phyloP scores from a whole-genome alignment of 2,888 invertebrate species.

The Heliconius ismenius region DNA sequence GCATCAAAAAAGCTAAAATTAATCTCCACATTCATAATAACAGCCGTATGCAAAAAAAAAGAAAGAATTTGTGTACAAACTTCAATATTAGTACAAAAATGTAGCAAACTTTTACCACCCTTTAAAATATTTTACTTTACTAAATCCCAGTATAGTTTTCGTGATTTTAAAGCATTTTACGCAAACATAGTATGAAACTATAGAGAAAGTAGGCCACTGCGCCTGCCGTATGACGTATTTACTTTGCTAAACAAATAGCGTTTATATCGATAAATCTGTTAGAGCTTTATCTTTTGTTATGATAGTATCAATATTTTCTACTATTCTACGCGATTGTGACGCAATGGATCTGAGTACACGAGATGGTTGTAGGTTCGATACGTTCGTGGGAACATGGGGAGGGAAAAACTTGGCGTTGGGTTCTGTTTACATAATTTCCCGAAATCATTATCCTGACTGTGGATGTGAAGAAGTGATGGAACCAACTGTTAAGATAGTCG shows the following conservation, averaged over 20 bases:
- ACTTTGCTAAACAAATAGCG: constrained; percentile 35
- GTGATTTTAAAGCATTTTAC: constrained; percentile 33
- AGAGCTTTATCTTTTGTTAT: constrained; percentile 14
- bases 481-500: too few species aligned
- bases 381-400: too few species aligned
- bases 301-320: background rate
- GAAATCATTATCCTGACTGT: too few species aligned
- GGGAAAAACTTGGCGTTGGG: too few species aligned
- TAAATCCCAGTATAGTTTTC: constrained; percentile 21
- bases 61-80: background rate
- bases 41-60: background rate
- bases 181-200: constrained; percentile 19
- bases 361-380: too few species aligned
- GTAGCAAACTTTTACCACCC: constrained; percentile 21
- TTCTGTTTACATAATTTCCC: too few species aligned
- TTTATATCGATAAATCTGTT: constrained; percentile 27
- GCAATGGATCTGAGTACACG: background rate
- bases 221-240: constrained; percentile 39
- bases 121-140: constrained; percentile 31
- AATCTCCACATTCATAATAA: constrained; percentile 11
- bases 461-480: too few species aligned
- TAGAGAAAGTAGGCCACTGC: constrained; percentile 32
- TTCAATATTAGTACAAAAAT: constrained; percentile 23
- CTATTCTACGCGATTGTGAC: background rate
- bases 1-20: background rate